These are phyloP conservation scores for Ancistrus triradiatus DNA, from an alignment of 2,113 vertebrate genomes.

Conservation along the genomic window DNA sequence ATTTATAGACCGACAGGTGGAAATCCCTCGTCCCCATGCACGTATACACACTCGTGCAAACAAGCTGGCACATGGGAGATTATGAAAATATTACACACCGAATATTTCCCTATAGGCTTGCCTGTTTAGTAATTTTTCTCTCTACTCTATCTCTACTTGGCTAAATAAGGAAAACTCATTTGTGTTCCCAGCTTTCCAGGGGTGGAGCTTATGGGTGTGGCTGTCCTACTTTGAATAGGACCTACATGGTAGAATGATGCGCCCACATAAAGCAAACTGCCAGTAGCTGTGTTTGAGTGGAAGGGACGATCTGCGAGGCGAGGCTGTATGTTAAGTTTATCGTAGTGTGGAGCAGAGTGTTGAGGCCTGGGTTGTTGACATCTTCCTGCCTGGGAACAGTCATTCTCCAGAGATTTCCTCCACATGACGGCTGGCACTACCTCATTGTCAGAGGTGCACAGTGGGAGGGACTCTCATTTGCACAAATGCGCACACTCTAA, in stretches of 20 bases:
- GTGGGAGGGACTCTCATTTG: conserved; percentile 20
- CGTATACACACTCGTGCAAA: not conserved
- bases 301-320: not conserved
- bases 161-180: not conserved
- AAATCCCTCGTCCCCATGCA: not conserved
- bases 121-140: not conserved
- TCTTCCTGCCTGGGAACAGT: not conserved
- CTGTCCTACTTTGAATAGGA: conserved; percentile 13
- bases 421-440: not conserved
- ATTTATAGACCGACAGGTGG: not conserved
- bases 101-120: not conserved
- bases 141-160: not conserved
- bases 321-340: not conserved
- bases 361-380: not conserved
- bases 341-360: not conserved
- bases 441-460: conserved; percentile 16
- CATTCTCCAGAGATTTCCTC: conserved; percentile 32
- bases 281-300: not conserved
- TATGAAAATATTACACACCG: not conserved
- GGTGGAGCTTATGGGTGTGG: conserved; percentile 2
- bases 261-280: not conserved
- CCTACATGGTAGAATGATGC: conserved; percentile 1
- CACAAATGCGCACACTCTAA: conserved; percentile 24
- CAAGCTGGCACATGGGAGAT: not conserved
- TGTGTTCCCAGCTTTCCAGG: not conserved